Conservation (phyloP, 2,888 invertebrate genomes). For the Tribolium freemani region DNA sequence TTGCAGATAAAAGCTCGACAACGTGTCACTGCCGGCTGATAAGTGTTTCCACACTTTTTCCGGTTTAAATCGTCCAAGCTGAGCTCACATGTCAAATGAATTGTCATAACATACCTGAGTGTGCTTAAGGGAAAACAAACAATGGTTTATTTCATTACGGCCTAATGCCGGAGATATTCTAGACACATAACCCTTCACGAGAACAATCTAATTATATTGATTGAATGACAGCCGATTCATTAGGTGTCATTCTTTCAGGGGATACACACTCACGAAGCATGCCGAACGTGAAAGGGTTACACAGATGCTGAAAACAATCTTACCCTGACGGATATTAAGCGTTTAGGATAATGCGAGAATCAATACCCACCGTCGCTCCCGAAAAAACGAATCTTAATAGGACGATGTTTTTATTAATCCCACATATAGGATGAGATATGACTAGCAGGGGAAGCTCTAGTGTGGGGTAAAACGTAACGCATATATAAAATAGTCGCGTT, state of each 20-base stretch:
- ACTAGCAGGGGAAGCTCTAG: conserved; percentile 27
- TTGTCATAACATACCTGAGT: conserved; percentile 37
- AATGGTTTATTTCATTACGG: conserved; percentile 65
- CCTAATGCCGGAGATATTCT: conserved; percentile 64
- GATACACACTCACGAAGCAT: conserved; percentile 53
- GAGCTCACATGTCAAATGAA: conserved; percentile 38
- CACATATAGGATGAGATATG: conserved; percentile 30
- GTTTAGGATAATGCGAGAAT: conserved; percentile 11
- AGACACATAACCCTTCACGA: conserved; percentile 66
- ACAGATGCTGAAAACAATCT: conserved; percentile 46
- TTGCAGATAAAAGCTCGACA: conserved; percentile 48
- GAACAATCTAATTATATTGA: conserved; percentile 70
- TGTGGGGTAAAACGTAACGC: conserved; percentile 29
- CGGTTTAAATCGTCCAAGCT: conserved; percentile 20
- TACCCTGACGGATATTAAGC: conserved; percentile 40
- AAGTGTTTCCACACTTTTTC: conserved; percentile 38
- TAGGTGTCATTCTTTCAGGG: conserved; percentile 66
- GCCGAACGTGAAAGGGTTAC: conserved; percentile 58
- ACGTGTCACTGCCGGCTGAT: conserved; percentile 45
- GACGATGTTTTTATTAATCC: conserved; percentile 35
- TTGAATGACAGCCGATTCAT: conserved; percentile 70
- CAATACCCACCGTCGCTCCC: conserved; percentile 1
- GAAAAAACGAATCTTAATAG: conserved; percentile 12
- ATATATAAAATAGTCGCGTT: conserved; percentile 46
- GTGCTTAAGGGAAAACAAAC: conserved; percentile 57